Percentiles rank a stretch among this genome's conserved stretches.
phyloP scores from a whole-genome alignment of 2,888 invertebrate species.

The Autographa pulchrina region DNA sequence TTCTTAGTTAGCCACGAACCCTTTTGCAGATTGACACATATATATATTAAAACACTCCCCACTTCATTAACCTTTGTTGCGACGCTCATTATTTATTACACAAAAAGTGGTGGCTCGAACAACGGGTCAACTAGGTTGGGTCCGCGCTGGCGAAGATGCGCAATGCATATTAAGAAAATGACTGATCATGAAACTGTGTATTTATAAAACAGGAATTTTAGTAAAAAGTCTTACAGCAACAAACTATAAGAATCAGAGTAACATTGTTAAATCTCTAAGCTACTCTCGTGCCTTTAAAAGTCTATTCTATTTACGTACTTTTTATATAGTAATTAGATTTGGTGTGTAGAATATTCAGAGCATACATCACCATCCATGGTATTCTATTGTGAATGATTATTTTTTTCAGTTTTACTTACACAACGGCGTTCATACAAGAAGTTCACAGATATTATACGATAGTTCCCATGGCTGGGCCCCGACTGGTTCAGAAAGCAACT shows the following conservation, averaged over 20 bases:
- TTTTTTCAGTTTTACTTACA: conserved; percentile 83
- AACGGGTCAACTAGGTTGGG: conserved; percentile 3
- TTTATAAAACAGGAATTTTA: too few species aligned
- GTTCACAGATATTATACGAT: conserved; percentile 88
- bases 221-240: too few species aligned
- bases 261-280: too few species aligned
- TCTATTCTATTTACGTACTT: too few species aligned
- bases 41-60: neutral
- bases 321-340: too few species aligned
- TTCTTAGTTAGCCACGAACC: too few species aligned
- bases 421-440: conserved; percentile 89
- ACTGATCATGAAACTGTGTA: too few species aligned
- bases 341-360: neutral
- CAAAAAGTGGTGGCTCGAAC: neutral
- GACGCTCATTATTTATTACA: neutral
- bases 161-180: neutral
- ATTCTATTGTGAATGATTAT: neutral
- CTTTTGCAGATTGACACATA: too few species aligned
- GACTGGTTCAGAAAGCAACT: conserved; percentile 76
- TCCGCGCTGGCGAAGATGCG: neutral
- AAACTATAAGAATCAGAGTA: too few species aligned
- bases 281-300: too few species aligned
- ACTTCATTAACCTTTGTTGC: conserved; percentile 1
- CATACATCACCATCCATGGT: neutral
- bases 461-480: conserved; percentile 88